These are phyloP conservation scores for Hormiphora californensis DNA, from an alignment of 37 sponge, comb jelly and placozoan species.

Conservation along the genomic window DNA sequence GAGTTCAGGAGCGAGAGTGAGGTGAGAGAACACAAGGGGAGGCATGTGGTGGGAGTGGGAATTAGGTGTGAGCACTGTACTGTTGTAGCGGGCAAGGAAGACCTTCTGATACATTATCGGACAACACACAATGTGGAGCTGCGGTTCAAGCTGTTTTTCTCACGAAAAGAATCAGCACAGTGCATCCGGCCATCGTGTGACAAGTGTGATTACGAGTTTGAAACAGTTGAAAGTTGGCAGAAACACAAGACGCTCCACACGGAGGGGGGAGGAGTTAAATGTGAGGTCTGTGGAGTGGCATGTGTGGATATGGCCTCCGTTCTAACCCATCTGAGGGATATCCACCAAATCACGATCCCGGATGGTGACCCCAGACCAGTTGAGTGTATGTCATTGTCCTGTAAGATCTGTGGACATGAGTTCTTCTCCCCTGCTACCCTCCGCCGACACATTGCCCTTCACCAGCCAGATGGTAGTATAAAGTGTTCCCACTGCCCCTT, in stretches of 20 bases:
- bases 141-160: background rate
- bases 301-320: too few relatives aligned
- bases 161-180: background rate
- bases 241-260: too few relatives aligned
- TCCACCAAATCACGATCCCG: too few relatives aligned
- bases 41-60: background rate
- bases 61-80: background rate
- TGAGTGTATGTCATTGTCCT: too few relatives aligned
- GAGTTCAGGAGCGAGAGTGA: background rate
- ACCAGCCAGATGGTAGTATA: slow-evolving; percentile 12
- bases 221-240: too few relatives aligned
- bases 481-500: background rate
- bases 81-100: background rate
- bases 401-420: background rate
- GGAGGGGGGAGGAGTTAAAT: too few relatives aligned
- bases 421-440: background rate
- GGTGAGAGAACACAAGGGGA: background rate
- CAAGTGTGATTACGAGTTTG: too few relatives aligned
- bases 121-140: background rate
- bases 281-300: too few relatives aligned
- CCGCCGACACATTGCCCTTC: background rate
- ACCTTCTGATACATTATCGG: background rate
- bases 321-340: too few relatives aligned
- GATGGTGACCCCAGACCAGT: too few relatives aligned
- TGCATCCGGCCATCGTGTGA: too few relatives aligned